A percentile compares a stretch with the other conserved stretches of the same genome.
These are phyloP conservation scores for Corythornis madagascariensis DNA, from an alignment of 2,113 vertebrate genomes.

Conservation along the genomic window DNA sequence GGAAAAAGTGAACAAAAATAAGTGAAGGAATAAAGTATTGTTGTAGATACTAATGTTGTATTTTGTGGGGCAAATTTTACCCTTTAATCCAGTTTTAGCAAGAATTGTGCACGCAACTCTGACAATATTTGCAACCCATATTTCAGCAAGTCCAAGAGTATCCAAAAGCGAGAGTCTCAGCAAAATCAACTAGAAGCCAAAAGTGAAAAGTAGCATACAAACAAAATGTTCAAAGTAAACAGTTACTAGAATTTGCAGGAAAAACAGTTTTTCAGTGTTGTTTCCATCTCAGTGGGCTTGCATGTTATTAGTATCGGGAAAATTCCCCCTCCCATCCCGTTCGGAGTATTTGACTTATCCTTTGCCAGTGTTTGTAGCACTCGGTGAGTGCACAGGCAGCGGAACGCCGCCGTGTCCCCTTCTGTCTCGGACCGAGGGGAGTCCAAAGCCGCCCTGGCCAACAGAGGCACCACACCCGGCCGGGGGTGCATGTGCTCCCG, in stretches of 20 bases:
- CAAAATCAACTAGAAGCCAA: background rate
- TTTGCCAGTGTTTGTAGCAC: background rate
- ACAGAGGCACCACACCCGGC: fast-evolving
- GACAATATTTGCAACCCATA: background rate
- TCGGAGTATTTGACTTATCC: fast-evolving
- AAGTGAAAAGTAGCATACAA: background rate
- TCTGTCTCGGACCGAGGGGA: fast-evolving
- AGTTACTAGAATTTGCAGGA: background rate
- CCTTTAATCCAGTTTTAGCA: background rate
- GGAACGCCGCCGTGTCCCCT: background rate
- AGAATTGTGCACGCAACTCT: background rate
- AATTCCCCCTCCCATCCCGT: too few species aligned
- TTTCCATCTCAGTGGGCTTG: background rate
- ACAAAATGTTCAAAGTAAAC: background rate
- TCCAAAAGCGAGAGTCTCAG: background rate
- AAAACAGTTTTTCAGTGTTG: background rate
- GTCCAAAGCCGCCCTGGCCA: background rate
- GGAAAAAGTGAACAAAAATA: background rate
- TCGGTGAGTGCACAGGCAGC: background rate
- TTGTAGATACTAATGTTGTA: background rate
- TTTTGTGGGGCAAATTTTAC: background rate
- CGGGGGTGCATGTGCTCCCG: too few species aligned
- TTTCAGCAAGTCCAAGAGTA: background rate
- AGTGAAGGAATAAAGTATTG: background rate
- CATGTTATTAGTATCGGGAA: background rate